These are phyloP conservation scores for Branchipolynoe longqiensis DNA, from an alignment of 2,888 invertebrate genomes.

Conservation along the genomic window DNA sequence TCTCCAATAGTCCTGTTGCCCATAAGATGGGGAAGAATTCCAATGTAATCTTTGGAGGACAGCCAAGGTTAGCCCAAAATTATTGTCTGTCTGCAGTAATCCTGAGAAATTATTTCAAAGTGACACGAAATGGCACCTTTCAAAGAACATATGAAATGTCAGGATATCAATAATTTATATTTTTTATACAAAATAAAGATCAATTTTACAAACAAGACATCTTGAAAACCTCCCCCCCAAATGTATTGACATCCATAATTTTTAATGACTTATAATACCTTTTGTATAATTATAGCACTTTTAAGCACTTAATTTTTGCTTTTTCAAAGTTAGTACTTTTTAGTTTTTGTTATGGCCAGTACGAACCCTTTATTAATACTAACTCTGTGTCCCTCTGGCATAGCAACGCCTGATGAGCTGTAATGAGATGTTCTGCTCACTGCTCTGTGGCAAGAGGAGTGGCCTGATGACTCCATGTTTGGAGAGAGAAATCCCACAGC, in stretches of 20 bases:
- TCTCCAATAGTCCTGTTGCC: too few species aligned
- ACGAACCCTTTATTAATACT: neutral
- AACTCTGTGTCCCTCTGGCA: conserved; percentile 27
- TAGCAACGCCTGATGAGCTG: neutral
- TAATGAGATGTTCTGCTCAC: neutral
- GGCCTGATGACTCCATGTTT: neutral
- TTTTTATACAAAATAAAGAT: neutral
- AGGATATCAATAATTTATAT: neutral
- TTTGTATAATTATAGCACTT: neutral
- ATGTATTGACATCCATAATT: neutral
- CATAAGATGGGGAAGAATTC: too few species aligned
- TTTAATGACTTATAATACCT: neutral
- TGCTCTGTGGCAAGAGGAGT: neutral
- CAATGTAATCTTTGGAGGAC: too few species aligned
- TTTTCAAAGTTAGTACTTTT: neutral
- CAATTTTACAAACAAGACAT: neutral
- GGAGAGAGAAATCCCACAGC: neutral
- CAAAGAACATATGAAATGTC: too few species aligned
- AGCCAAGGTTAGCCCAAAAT: too few species aligned
- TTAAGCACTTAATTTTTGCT: neutral
- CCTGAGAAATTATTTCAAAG: too few species aligned
- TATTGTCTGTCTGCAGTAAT: too few species aligned
- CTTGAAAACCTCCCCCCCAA: too few species aligned
- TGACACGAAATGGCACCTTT: too few species aligned
- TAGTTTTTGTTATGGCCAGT: neutral